These are phyloP conservation scores for Acanthococcus lagerstroemiae DNA, from an alignment of 2,888 invertebrate species.

Conservation along the genomic window DNA sequence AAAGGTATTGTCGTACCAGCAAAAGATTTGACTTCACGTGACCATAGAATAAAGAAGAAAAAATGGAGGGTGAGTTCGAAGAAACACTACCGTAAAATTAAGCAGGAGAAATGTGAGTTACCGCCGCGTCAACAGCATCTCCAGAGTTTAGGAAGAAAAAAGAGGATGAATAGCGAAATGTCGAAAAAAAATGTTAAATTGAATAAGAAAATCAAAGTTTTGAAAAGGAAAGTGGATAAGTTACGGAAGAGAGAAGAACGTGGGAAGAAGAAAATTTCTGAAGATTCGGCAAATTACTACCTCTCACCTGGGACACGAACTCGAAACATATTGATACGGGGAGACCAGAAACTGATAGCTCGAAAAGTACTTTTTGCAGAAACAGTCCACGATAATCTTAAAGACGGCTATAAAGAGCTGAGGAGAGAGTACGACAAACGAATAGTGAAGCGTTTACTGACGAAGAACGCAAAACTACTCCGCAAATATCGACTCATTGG, in stretches of 20 bases:
- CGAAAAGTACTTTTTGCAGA: not conserved
- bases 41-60: too few species aligned
- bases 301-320: not conserved
- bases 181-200: not conserved
- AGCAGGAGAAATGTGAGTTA: too few species aligned
- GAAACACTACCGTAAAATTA: too few species aligned
- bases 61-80: too few species aligned
- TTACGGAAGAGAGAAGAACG: not conserved
- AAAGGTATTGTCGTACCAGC: too few species aligned
- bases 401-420: not conserved
- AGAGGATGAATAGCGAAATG: not conserved
- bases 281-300: too few species aligned
- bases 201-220: not conserved
- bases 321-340: not conserved
- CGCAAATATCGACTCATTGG: not conserved
- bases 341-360: not conserved
- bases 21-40: too few species aligned
- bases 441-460: not conserved
- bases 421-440: not conserved
- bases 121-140: not conserved
- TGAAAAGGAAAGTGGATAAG: not conserved
- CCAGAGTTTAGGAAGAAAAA: not conserved
- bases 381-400: not conserved
- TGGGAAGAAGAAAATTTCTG: not conserved
- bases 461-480: not conserved